Percentiles rank a stretch among this genome's conserved stretches.
Evolutionary conservation across 2,113 vertebrate species (phyloP).

Genomic region (Eulemur macaco): DNA sequence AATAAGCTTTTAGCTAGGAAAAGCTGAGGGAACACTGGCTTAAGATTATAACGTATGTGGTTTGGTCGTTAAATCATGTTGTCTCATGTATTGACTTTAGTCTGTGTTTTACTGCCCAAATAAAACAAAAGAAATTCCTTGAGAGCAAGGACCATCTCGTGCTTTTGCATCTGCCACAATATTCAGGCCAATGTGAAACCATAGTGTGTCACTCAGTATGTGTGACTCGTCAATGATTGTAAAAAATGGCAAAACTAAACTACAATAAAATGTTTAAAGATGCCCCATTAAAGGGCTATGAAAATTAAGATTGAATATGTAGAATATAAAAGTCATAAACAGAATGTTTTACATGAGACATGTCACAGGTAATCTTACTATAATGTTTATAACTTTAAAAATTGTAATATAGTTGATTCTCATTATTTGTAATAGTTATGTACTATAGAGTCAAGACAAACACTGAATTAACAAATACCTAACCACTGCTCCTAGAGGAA

Average conservation of each 20-base stretch:
- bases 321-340: background rate
- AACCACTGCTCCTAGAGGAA: background rate
- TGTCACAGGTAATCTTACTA: background rate
- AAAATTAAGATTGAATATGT: background rate
- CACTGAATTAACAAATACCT: background rate
- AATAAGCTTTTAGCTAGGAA: background rate
- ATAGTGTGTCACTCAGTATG: background rate
- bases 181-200: background rate
- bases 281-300: background rate
- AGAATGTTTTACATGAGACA: background rate
- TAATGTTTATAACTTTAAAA: background rate
- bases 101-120: background rate
- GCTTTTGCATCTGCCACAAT: background rate
- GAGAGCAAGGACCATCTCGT: background rate
- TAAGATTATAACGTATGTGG: background rate
- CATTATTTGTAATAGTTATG: background rate
- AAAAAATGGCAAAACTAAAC: background rate
- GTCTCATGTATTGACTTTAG: background rate
- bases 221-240: background rate
- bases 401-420: background rate
- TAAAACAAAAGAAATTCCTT: background rate
- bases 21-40: background rate
- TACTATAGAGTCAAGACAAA: background rate
- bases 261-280: background rate
- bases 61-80: background rate